These are phyloP conservation scores for Hirudo medicinalis DNA, from an alignment of 1,140 invertebrate genomes.

Conservation along the genomic window DNA sequence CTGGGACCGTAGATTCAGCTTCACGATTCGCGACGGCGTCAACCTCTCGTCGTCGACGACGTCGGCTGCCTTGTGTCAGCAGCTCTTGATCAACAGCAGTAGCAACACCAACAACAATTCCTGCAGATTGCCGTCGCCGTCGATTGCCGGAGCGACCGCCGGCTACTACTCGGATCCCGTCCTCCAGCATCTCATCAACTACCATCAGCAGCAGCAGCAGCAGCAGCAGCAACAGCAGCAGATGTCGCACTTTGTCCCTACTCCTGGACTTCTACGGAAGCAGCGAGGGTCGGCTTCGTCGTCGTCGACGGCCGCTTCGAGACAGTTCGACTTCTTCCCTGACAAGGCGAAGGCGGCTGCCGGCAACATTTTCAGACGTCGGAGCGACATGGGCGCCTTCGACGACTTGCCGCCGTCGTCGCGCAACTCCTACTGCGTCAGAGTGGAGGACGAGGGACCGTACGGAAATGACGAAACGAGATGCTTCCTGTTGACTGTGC, in stretches of 20 bases:
- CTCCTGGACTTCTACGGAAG: background rate
- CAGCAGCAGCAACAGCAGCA: constrained; percentile 7
- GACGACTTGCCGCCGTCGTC: constrained; percentile 81
- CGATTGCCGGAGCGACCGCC: constrained; percentile 50
- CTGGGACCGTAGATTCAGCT: too few species aligned
- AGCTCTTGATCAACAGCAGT: constrained; percentile 20
- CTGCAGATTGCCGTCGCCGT: constrained; percentile 48
- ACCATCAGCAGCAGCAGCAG: constrained; percentile 32
- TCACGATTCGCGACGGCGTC: too few species aligned
- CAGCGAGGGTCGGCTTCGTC: constrained; percentile 24
- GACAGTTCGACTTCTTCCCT: constrained; percentile 63
- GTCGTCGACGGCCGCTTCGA: constrained; percentile 44
- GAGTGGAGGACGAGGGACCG: constrained; percentile 84
- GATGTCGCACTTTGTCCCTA: constrained; percentile 21
- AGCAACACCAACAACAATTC: constrained; percentile 9
- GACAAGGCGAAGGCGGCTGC: constrained; percentile 43
- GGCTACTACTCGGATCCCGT: constrained; percentile 46
- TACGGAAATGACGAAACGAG: constrained; percentile 89
- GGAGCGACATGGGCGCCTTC: constrained; percentile 84
- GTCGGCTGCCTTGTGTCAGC: constrained; percentile 11
- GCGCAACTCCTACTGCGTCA: constrained; percentile 68
- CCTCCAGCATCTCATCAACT: constrained; percentile 45
- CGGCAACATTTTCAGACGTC: constrained; percentile 46
- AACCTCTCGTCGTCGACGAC: too few species aligned
- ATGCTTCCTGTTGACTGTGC: constrained; percentile 35